Percentiles rank a stretch among this genome's conserved stretches.
These are phyloP conservation scores for Barypeithes pellucidus DNA, from an alignment of 2,888 invertebrate species.

Conservation along the genomic window DNA sequence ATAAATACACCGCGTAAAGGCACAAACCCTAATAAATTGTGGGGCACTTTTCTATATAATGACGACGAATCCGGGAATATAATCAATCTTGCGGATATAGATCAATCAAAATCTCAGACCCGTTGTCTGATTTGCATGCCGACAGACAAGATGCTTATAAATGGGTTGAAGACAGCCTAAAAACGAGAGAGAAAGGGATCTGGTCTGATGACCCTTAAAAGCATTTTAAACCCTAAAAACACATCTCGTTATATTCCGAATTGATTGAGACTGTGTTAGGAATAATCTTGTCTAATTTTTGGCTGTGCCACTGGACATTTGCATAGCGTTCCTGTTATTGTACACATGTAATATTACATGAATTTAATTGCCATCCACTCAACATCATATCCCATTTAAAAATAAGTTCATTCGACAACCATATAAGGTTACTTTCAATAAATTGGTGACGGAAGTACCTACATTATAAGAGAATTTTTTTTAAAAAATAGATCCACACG, in stretches of 20 bases:
- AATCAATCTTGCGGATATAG: conserved; percentile 71
- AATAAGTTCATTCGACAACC: no score
- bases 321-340: no score
- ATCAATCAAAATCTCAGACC: conserved; percentile 71
- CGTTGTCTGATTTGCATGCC: conserved; percentile 71
- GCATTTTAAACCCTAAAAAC: conserved; percentile 36
- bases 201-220: conserved; percentile 52
- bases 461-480: no score
- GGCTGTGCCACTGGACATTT: no score
- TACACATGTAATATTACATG: no score
- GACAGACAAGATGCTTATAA: conserved; percentile 71
- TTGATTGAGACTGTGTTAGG: conserved; percentile 26
- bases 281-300: conserved; percentile 11
- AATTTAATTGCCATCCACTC: no score
- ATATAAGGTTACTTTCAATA: no score
- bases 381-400: no score
- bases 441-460: no score
- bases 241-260: conserved; percentile 34
- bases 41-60: conserved; percentile 54
- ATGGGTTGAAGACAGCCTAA: conserved; percentile 68
- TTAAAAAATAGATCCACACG: no score
- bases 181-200: conserved; percentile 54
- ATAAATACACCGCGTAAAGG: conserved; percentile 21
- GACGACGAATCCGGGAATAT: conserved; percentile 58
- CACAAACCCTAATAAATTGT: conserved; percentile 51